These are phyloP conservation scores for Ictalurus furcatus DNA, from an alignment of 2,113 vertebrate genomes.

Conservation along the genomic window DNA sequence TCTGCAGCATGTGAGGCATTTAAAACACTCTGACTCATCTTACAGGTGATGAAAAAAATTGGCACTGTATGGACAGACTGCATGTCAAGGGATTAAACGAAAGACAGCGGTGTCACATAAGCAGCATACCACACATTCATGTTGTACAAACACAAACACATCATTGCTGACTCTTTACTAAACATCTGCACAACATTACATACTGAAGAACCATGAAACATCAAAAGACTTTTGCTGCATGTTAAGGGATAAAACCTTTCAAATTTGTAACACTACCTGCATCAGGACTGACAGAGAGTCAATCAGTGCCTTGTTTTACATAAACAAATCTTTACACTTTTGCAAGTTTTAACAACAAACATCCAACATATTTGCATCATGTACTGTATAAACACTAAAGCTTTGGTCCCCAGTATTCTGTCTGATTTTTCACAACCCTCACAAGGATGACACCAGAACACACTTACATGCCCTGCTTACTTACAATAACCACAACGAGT, in stretches of 20 bases:
- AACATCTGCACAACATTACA: background rate
- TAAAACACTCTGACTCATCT: background rate
- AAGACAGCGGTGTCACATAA: background rate
- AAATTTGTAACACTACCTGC: background rate
- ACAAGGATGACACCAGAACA: background rate
- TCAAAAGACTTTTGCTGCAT: background rate
- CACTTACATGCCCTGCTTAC: slow-evolving; percentile 59
- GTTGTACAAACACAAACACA: slow-evolving; percentile 1
- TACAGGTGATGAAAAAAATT: background rate
- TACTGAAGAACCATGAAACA: background rate
- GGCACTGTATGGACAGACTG: background rate
- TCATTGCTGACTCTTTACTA: background rate
- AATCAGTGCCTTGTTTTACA: background rate
- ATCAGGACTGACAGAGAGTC: background rate
- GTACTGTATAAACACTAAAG: background rate
- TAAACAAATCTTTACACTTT: background rate
- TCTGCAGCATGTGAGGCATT: background rate
- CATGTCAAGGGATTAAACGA: background rate
- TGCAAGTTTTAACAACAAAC: background rate
- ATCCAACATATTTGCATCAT: too few species aligned
- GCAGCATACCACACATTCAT: background rate
- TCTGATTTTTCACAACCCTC: background rate
- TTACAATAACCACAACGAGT: slow-evolving; percentile 96
- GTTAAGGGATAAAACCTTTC: background rate
- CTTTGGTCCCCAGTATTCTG: background rate